Base-by-base conservation (phyloP, 2,113 vertebrate genomes). In the Engystomops pustulosus region DNA sequence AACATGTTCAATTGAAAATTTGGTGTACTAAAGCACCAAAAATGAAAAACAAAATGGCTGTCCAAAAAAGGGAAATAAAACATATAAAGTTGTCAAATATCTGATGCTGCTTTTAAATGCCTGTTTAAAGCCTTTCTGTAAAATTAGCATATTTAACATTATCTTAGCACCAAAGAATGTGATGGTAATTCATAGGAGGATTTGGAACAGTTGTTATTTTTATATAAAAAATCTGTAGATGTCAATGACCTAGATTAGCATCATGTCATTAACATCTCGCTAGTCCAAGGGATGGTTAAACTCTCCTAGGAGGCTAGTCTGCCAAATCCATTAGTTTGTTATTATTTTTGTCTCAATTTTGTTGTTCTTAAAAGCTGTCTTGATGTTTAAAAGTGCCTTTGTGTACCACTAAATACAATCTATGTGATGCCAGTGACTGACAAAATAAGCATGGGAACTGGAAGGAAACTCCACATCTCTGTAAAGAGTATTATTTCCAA, bases 401-500 rank as follows among this genome's bases (percentile, higher is more conserved):
- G 67, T 49, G 27, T 68, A 53, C 17, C 62, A 51, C 60, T 53
- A 69, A 68, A 77, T 27, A 55, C 7, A 77, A 51, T 68, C 23
- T 4, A 53, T 78, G 68, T 62, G 49, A n/a, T 84, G 60, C 58
- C 80, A 82, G 38, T 4, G 3, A 72, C 67, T 45, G 47, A 81
- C 45, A 81, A 71, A 81, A 81, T 55, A 49, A 81, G 32, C 47
- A 41, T 15, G n/a, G 47, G 45, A 82, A 55, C 68, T 74, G 80
- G 7, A 68, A 82, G 49, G 51, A 60, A 17, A 60, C 15, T 8
- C 20, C 51, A 45, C 51, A 58, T 82, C 80, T 72, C 49, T 72
- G 45, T 72, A 45, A 72, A 58, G 49, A 72, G 69, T 60, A 71
- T 82, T 72, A 71, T 81, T 72, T 81, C 67, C 65, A 70, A 81